phyloP scores from a whole-genome alignment of 2,888 invertebrate genomes.

The Maniola hyperantus region DNA sequence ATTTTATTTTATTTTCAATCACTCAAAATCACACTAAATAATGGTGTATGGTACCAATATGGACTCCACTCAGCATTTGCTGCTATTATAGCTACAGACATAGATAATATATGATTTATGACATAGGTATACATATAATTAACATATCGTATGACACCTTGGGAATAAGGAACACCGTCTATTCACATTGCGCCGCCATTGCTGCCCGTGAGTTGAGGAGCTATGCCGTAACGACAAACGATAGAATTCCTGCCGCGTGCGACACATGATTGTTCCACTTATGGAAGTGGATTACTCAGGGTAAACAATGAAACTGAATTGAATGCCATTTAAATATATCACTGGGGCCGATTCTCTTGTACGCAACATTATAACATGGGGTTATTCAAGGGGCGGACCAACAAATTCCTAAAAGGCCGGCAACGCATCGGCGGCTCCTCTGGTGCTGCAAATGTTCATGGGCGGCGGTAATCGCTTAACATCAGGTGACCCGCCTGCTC shows the following conservation, averaged over 20 bases:
- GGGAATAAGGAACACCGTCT: slow-evolving; percentile 19
- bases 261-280: slow-evolving; percentile 31
- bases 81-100: too few species aligned
- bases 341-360: too few species aligned
- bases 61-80: too few species aligned
- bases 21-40: too few species aligned
- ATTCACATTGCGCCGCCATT: slow-evolving; percentile 14
- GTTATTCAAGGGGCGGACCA: too few species aligned
- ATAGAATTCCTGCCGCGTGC: slow-evolving; percentile 28
- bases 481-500: too few species aligned
- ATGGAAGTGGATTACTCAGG: slow-evolving; percentile 23
- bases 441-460: neutral
- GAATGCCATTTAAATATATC: slow-evolving; percentile 11
- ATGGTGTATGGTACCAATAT: too few species aligned
- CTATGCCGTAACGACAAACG: slow-evolving; percentile 14
- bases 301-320: slow-evolving; percentile 33
- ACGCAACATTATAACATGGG: too few species aligned
- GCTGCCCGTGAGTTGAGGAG: slow-evolving; percentile 1
- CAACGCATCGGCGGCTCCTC: neutral
- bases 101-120: too few species aligned
- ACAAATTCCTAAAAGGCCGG: neutral
- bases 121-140: neutral
- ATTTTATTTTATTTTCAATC: too few species aligned
- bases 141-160: too few species aligned
- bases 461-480: neutral